Conservation (phyloP, 2,888 invertebrate genomes). For the Trichopria drosophilae region DNA sequence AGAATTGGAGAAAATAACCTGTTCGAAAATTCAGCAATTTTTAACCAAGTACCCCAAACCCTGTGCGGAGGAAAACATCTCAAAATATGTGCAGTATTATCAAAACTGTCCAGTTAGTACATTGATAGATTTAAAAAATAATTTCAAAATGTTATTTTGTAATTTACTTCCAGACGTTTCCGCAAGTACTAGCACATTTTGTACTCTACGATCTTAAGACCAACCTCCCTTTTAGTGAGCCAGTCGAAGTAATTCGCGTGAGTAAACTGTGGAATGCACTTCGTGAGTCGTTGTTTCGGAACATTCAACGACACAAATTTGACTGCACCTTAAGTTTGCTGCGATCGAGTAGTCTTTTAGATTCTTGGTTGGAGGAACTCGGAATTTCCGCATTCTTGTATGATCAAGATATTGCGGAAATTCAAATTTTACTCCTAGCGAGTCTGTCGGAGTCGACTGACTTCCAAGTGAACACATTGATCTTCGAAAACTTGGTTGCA, state of each 20-base stretch:
- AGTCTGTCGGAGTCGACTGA: constrained; percentile 34
- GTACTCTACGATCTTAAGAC: constrained; percentile 45
- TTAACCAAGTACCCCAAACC: constrained; percentile 41
- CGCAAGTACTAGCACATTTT: constrained; percentile 43
- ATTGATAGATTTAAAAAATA: constrained; percentile 3
- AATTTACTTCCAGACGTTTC: constrained; percentile 42
- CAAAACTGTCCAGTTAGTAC: constrained; percentile 40
- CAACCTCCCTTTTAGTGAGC: not conserved
- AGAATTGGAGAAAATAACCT: constrained; percentile 39
- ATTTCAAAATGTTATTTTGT: constrained; percentile 16
- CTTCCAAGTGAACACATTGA: constrained; percentile 31
- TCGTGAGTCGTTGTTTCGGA: constrained; percentile 34
- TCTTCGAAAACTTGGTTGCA: constrained; percentile 45
- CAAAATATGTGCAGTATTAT: constrained; percentile 41
- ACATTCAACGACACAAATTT: constrained; percentile 35
- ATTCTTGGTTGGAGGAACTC: constrained; percentile 36
- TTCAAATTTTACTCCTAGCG: constrained; percentile 34
- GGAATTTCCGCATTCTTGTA: constrained; percentile 38
- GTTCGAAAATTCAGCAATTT: constrained; percentile 43
- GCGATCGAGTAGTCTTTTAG: constrained; percentile 38
- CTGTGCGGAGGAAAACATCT: constrained; percentile 35
- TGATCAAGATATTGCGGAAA: constrained; percentile 33
- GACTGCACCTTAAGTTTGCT: constrained; percentile 37
- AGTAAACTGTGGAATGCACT: constrained; percentile 46
- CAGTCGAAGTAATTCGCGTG: constrained; percentile 29